phyloP scores from a whole-genome alignment of 2,888 invertebrate genomes.

The Dolomedes plantarius region DNA sequence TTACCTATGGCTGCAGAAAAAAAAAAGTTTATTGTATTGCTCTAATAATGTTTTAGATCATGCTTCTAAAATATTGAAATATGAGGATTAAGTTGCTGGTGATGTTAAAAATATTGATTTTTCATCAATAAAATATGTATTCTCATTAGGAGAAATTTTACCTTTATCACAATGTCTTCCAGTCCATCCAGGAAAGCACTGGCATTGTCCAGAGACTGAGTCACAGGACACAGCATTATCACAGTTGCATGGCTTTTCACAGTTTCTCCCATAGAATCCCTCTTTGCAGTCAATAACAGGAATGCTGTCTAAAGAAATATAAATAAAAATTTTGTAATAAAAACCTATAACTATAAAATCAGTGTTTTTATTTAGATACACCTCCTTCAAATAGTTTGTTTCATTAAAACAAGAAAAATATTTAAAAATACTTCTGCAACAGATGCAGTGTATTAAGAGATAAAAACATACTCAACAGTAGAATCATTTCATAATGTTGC shows the following conservation, averaged over 20 bases:
- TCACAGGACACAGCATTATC: conserved; percentile 82
- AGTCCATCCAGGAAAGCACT: conserved; percentile 81
- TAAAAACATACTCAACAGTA: too few relatives aligned
- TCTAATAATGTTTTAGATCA: too few relatives aligned
- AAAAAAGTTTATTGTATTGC: too few relatives aligned
- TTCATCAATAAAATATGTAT: too few relatives aligned
- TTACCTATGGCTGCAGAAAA: too few relatives aligned
- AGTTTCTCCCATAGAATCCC: conserved; percentile 84
- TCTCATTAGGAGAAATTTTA: conserved; percentile 20
- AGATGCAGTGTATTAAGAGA: too few relatives aligned
- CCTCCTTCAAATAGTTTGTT: background rate
- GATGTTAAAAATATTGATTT: too few relatives aligned
- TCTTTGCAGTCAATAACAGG: conserved; percentile 81
- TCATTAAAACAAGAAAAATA: too few relatives aligned
- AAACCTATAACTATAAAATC: background rate
- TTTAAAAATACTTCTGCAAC: too few relatives aligned
- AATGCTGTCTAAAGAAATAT: conserved; percentile 24
- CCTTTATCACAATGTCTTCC: conserved; percentile 76
- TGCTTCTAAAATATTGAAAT: too few relatives aligned
- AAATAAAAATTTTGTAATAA: background rate
- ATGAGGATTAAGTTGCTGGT: too few relatives aligned
- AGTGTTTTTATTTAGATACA: background rate
- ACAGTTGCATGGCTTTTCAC: conserved; percentile 86
- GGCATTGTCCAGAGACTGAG: conserved; percentile 88
- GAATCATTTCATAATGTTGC: too few relatives aligned